A percentile compares a stretch with the other conserved stretches of the same genome.
These are phyloP conservation scores for Taenaris catops DNA, from an alignment of 2,888 invertebrate genomes.

Conservation along the genomic window DNA sequence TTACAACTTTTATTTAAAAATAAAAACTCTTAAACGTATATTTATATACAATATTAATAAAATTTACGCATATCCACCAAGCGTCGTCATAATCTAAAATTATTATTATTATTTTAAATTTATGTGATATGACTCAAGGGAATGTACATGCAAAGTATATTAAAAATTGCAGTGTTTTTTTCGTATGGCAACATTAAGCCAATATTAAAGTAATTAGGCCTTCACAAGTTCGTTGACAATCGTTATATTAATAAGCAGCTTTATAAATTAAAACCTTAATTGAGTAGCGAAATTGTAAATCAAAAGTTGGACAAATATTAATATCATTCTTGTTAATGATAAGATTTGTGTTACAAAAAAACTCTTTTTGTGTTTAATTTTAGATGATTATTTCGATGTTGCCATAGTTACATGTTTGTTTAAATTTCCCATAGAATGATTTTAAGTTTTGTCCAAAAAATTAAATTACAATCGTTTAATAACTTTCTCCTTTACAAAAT, in stretches of 20 bases:
- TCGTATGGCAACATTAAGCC: conserved; percentile 20
- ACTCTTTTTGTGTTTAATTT: no score
- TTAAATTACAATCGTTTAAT: conserved; percentile 28
- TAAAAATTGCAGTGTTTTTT: conserved; percentile 17
- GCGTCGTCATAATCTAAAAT: conserved; percentile 43
- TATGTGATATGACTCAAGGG: conserved; percentile 69
- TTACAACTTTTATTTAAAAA: conserved; percentile 55
- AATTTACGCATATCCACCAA: conserved; percentile 40
- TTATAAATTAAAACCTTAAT: conserved; percentile 20
- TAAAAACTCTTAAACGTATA: conserved; percentile 34
- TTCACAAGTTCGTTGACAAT: conserved; percentile 22
- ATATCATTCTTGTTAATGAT: conserved; percentile 14
- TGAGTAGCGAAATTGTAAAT: conserved; percentile 16
- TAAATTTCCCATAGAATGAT: conserved; percentile 31
- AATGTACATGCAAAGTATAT: conserved; percentile 40
- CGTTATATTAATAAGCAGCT: conserved; percentile 20
- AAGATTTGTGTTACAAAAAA: no score
- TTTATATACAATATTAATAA: conserved; percentile 30
- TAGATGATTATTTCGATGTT: conserved; percentile 1
- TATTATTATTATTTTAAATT: conserved; percentile 40
- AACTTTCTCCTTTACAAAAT: conserved; percentile 15
- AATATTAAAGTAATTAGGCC: conserved; percentile 27
- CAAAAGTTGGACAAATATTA: conserved; percentile 17
- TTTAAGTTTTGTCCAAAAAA: conserved; percentile 36
- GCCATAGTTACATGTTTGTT: background rate